Percentiles rank a stretch among this genome's conserved stretches.
Conservation (phyloP, 2,113 vertebrate genomes). For the Ophthalmolycus amberensis region DNA sequence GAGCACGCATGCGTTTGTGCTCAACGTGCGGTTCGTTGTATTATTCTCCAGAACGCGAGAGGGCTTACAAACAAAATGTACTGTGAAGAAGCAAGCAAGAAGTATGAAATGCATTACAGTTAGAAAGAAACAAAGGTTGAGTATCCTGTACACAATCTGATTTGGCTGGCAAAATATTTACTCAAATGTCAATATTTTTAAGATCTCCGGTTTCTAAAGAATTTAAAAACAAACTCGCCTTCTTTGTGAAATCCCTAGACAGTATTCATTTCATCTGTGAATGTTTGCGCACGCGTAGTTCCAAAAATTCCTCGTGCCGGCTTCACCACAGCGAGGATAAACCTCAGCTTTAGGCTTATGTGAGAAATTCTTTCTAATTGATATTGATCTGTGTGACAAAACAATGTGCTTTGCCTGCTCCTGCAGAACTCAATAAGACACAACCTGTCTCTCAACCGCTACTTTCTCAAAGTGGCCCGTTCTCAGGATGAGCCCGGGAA, state of each 20-base stretch:
- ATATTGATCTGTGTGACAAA: not conserved
- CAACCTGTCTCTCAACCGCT: slow-evolving; percentile 98
- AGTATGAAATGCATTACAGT: not conserved
- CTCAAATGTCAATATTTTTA: not conserved
- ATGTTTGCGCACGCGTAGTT: no score
- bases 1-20: no score
- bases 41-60: not conserved
- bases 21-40: no score
- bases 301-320: no score
- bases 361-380: not conserved
- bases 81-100: not conserved
- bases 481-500: slow-evolving; percentile 99
- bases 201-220: not conserved
- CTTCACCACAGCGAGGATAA: no score
- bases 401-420: not conserved
- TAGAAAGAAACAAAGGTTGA: not conserved
- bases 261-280: no score
- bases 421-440: slow-evolving; percentile 98
- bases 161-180: no score
- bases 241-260: no score
- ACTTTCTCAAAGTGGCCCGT: slow-evolving; percentile 98
- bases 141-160: no score
- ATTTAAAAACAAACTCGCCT: no score
- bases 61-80: not conserved
- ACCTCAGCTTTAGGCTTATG: not conserved